These are phyloP conservation scores for Anseranas semipalmata DNA, from an alignment of 2,113 vertebrate genomes.

Conservation along the genomic window DNA sequence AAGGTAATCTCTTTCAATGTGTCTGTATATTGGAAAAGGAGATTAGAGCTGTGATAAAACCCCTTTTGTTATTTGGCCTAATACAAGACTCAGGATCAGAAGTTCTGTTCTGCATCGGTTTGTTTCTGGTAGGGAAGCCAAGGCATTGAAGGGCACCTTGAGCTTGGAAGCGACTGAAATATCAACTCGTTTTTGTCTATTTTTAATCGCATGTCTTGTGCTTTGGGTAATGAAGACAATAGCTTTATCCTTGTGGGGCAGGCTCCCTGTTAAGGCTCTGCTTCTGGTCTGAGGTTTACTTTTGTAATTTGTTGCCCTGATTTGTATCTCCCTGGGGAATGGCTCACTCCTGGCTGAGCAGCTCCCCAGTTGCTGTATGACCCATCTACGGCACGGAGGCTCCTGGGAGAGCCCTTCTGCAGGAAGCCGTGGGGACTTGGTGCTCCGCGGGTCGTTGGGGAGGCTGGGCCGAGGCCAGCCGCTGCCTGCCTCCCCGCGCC, in stretches of 20 bases:
- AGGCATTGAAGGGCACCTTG: slow-evolving; percentile 11
- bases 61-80: slow-evolving; percentile 6
- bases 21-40: slow-evolving; percentile 9
- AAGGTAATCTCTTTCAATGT: background rate
- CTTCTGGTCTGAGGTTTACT: background rate
- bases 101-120: background rate
- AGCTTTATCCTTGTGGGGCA: background rate
- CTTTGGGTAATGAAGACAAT: background rate
- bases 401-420: background rate
- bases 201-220: background rate
- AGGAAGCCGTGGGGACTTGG: background rate
- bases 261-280: background rate
- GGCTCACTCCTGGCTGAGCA: background rate
- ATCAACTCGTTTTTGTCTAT: background rate
- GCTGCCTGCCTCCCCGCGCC: background rate
- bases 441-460: background rate
- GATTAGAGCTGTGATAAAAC: background rate
- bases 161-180: background rate
- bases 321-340: background rate
- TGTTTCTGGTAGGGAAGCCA: background rate
- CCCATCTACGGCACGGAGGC: background rate
- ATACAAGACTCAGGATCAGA: background rate
- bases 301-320: background rate
- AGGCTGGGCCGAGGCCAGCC: background rate
- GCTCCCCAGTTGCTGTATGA: background rate